Percentiles rank a stretch among this genome's conserved stretches.
Conservation (phyloP, 2,113 vertebrate species). For the Charadrius vociferus region DNA sequence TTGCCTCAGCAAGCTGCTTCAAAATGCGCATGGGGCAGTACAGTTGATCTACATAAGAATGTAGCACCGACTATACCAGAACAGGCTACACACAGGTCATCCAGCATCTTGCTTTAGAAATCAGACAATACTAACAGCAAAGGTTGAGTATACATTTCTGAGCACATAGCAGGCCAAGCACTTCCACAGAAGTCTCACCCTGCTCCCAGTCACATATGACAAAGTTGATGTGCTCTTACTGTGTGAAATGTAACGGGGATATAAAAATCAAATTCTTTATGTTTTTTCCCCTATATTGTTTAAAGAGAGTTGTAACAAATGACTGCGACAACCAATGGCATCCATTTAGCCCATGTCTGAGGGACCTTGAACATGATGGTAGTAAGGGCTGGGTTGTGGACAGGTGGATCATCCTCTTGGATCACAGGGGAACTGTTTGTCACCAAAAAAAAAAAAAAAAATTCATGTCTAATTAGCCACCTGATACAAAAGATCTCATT, state of each 20-base stretch:
- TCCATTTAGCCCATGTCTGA: neutral
- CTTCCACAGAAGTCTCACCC: neutral
- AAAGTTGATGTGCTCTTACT: neutral
- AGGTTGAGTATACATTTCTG: neutral
- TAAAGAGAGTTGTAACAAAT: neutral
- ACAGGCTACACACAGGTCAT: neutral
- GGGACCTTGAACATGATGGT: neutral
- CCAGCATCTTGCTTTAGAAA: neutral
- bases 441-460: neutral
- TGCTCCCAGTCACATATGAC: neutral
- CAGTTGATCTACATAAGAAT: neutral
- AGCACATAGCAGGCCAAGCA: accelerated
- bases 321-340: neutral
- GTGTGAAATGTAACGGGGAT: neutral
- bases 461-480: neutral
- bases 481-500: neutral
- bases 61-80: neutral
- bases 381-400: neutral
- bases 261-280: neutral
- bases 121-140: neutral
- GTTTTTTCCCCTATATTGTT: accelerated
- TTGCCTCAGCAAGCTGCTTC: neutral
- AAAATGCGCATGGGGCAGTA: neutral
- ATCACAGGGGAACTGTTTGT: neutral
- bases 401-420: neutral